phyloP scores from a whole-genome alignment of 2,113 vertebrate genomes.

The Alethe castanea region DNA sequence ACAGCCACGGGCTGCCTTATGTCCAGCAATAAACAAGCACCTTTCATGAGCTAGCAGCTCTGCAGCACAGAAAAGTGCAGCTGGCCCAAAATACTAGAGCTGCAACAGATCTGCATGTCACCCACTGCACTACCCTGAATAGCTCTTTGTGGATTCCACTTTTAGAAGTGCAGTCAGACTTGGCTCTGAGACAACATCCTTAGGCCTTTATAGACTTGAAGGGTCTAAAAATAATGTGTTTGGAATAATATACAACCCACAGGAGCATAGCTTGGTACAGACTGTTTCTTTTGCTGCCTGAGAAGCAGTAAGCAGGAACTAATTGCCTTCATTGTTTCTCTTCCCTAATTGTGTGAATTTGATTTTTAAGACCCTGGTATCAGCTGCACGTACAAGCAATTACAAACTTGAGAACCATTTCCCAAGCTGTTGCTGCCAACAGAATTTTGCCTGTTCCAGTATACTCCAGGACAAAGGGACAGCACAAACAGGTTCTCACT shows the following conservation, averaged over 20 bases:
- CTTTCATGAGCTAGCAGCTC: not conserved
- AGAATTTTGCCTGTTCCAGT: not conserved
- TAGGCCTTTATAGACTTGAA: not conserved
- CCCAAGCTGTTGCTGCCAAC: not conserved
- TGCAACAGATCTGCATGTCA: not conserved
- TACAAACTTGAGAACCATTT: not conserved
- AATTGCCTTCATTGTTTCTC: not conserved
- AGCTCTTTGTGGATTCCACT: not conserved
- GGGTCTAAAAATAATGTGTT: conserved; percentile 13
- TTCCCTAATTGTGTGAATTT: not conserved
- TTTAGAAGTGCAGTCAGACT: not conserved
- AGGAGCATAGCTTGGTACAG: not conserved
- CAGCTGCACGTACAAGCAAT: not conserved
- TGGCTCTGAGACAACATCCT: not conserved
- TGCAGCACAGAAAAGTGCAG: not conserved
- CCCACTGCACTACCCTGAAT: not conserved
- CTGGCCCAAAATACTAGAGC: not conserved
- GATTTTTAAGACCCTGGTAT: not conserved
- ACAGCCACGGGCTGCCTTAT: not conserved
- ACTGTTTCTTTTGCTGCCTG: not conserved
- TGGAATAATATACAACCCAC: not conserved
- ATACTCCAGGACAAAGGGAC: not conserved
- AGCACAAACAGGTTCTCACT: not conserved
- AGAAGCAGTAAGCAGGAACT: not conserved
- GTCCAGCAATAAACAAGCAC: not conserved